Evolutionary conservation across 37 sponge, comb jelly and placozoan genomes (phyloP).

Genomic region (Beroe ovata): DNA sequence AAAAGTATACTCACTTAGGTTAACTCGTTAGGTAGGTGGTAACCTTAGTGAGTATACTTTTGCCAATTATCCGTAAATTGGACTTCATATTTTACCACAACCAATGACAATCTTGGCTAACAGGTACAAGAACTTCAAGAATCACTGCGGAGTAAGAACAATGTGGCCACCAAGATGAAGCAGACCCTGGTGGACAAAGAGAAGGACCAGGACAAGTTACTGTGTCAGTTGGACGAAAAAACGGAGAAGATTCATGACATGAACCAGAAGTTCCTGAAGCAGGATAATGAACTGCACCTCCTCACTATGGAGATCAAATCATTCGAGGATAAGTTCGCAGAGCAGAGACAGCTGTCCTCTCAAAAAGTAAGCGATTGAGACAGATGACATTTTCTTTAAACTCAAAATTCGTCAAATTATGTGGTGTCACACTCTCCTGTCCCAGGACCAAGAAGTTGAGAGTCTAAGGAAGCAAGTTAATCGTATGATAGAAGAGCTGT

Average conservation of each 20-base stretch:
- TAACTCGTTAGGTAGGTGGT: no score
- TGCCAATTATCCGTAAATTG: neutral
- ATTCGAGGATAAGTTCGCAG: conserved; percentile 52
- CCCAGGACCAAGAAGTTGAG: conserved; percentile 32
- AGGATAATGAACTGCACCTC: conserved; percentile 37
- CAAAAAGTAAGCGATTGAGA: conserved; percentile 8
- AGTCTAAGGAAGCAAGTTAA: conserved; percentile 49
- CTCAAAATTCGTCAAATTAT: no score
- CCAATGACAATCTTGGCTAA: neutral
- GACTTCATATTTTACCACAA: neutral
- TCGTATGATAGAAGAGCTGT: conserved; percentile 46
- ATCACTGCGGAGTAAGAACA: conserved; percentile 50
- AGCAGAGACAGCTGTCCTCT: conserved; percentile 1
- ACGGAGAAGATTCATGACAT: conserved; percentile 61
- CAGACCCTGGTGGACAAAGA: conserved; percentile 65
- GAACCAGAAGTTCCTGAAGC: conserved; percentile 66
- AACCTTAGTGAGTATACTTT: no score
- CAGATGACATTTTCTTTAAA: no score
- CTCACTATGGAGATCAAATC: conserved; percentile 59
- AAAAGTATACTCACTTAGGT: no score
- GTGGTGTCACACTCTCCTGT: no score
- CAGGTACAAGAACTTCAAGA: conserved; percentile 59
- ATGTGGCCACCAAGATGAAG: conserved; percentile 26
- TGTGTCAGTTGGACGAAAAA: conserved; percentile 50
- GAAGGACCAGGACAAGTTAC: conserved; percentile 27